Conservation (phyloP, 53 echinoderm and acorn worm species). For the Holothuria scabra region DNA sequence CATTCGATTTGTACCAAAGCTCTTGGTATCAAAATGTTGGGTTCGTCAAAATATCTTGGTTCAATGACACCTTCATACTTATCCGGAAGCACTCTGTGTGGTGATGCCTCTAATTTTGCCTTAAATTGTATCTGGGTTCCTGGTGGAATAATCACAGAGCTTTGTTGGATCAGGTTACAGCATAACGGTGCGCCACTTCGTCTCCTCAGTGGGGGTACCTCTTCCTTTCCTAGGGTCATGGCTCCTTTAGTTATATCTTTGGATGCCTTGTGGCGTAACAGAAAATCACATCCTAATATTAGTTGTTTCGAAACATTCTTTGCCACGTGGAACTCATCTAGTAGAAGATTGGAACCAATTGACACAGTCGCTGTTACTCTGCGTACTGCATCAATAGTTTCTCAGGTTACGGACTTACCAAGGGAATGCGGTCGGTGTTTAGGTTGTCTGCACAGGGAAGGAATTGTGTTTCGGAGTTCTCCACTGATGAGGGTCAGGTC, state of each 20-base stretch:
- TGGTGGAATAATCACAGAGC: background rate
- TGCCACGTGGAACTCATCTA: background rate
- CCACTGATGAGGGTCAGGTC: background rate
- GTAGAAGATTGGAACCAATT: background rate
- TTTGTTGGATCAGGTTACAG: background rate
- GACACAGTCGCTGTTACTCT: background rate
- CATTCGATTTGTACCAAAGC: too few species aligned
- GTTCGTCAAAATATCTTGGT: too few species aligned
- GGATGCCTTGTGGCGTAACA: background rate
- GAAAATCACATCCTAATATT: constrained; percentile 13
- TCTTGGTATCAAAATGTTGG: too few species aligned
- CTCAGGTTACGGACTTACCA: too few species aligned
- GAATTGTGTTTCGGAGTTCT: background rate
- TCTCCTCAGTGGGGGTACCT: too few species aligned
- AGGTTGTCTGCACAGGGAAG: background rate
- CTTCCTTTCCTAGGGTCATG: too few species aligned
- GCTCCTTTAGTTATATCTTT: too few species aligned
- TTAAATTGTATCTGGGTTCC: background rate
- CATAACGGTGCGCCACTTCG: too few species aligned
- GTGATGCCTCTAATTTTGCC: too few species aligned
- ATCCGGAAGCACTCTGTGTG: too few species aligned
- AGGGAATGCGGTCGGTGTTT: too few species aligned
- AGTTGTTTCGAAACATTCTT: background rate
- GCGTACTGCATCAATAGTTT: constrained; percentile 1
- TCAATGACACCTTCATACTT: too few species aligned